Evolutionary conservation across 2,797 vertebrate species (phyloP), one percentile per base, ranked within the genome.

Genomic region (Parauchenoglanis punctatus): DNA sequence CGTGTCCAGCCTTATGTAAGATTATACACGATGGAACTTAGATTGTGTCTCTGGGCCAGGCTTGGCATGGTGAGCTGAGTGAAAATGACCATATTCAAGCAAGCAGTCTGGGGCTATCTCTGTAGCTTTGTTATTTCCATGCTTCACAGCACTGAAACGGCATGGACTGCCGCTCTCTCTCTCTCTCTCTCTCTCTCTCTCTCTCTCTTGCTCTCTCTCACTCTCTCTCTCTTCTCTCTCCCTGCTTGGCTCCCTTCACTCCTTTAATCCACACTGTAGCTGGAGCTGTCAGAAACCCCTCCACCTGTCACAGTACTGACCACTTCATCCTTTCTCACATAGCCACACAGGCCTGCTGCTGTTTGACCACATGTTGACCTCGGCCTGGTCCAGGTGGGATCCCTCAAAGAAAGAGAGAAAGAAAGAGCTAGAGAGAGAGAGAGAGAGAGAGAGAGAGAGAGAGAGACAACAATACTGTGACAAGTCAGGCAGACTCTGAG

Each of bases 241-340:
- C 28, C 72, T 1, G 0, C 52, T 20, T 67, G 52, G 59, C 67
- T 84, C 84, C 76, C 73, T 88, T 84, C 87, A 68, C 78, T 82
- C 75, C 86, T 89, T 81, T 87, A 90, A 91, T 87, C 81, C 87
- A 86, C 89, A 67, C 85, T 84, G 83, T 91, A 91, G 90, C 93
- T 91, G 91, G 90, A 89, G 91, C 93, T 93, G 94, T 93, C 94
- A 95, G 92, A 94, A 92, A 92, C 88, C 76, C 93, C 88, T 91
- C 89, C 91, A 92, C 93, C 94, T 95, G 95, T 95, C 95, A 95
- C 88, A 90, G 89, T 68, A 86, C 78, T 85, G 95, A 96, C 95
- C 95, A 95, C 94, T 96, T 95, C 93, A 95, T 95, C 81, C 90
- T 83, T 87, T 65, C 86, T 67, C 87, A 67, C 84, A 80, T 77